Evolutionary conservation across 2,113 vertebrate genomes (phyloP), one percentile per base, ranked within the genome.

Genomic region (Leptocoma aspasia): DNA sequence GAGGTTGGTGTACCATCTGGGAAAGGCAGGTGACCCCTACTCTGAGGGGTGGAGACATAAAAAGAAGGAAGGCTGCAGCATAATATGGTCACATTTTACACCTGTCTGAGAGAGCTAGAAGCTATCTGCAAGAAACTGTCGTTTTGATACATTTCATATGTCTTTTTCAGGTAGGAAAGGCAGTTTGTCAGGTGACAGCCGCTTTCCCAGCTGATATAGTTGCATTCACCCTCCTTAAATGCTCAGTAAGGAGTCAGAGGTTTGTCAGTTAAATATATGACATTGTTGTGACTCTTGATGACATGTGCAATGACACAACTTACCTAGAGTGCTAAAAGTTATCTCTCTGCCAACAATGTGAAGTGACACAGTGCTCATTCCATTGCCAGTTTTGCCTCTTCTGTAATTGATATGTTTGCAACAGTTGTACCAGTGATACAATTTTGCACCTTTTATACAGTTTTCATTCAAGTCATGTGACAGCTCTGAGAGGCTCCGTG

Each of bases 231-330:
- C 31, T 72, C 56, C 80, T 91, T 91, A 88, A 90, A 73, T 33
- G 23, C 15, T 91, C 79, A 5, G 41, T 56, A 39, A 84, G 28
- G 60, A 94, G 65, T 1, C 79, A 86, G 60, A 90, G 41, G 57
- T 86, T 94, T 95, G 87, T 92, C 92, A 92, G 68, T 91, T 90
- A 91, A 86, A 94, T 79, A 79, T 59, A 75, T 94, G 81, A 88
- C 75, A 86, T 90, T 94, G 65, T 94, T 96, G 84, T 75, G 90
- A 94, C 86, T 94, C 54, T 41, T 91, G 89, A 96, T 75, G 71
- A 72, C 91, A 90, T 63, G 57, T 88, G 30, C 76, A 83, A 88
- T 91, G 94, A 69, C 89, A 95, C 5, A 10, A 78, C 72, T 90
- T 95, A 89, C 79, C 61, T 66, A 57, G 33, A 68, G 49, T 86